A percentile compares a stretch with the other conserved stretches of the same genome.
phyloP scores from a whole-genome alignment of 2,888 invertebrate species.

The Polymixis lichenea region DNA sequence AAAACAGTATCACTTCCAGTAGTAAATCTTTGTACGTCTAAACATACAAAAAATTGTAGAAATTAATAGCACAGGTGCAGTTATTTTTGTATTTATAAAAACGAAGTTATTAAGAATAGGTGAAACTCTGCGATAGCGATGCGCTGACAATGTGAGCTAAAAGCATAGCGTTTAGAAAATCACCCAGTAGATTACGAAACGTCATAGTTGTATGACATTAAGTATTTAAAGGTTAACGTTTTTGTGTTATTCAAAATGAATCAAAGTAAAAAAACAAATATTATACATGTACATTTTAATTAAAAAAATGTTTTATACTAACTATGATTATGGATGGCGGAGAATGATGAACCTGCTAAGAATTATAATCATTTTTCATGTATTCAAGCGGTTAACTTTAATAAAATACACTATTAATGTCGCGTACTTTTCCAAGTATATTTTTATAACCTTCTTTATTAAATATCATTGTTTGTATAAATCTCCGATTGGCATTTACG shows the following conservation, averaged over 20 bases:
- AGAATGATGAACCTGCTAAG: not conserved
- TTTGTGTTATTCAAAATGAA: not conserved
- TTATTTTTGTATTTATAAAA: no score
- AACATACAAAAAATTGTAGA: no score
- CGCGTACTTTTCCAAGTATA: slow-evolving; percentile 43
- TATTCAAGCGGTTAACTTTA: slow-evolving; percentile 24
- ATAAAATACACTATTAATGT: slow-evolving; percentile 52
- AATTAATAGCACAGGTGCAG: no score
- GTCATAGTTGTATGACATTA: no score
- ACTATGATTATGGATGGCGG: not conserved
- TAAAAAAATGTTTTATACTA: not conserved
- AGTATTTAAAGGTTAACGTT: not conserved
- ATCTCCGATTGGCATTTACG: slow-evolving; percentile 39
- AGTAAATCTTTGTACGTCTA: no score
- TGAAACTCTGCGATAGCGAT: no score
- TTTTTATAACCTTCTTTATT: slow-evolving; percentile 56
- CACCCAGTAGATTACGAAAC: not conserved
- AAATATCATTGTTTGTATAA: slow-evolving; percentile 62
- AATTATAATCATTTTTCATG: slow-evolving; percentile 7
- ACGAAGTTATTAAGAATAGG: no score
- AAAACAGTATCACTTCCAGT: no score
- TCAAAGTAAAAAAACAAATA: not conserved
- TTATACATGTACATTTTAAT: no score
- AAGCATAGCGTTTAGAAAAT: not conserved
- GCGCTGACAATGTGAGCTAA: no score